A percentile compares a stretch with the other conserved stretches of the same genome.
Conservation (phyloP, 2,797 vertebrate genomes). For the Hybognathus amarus region DNA sequence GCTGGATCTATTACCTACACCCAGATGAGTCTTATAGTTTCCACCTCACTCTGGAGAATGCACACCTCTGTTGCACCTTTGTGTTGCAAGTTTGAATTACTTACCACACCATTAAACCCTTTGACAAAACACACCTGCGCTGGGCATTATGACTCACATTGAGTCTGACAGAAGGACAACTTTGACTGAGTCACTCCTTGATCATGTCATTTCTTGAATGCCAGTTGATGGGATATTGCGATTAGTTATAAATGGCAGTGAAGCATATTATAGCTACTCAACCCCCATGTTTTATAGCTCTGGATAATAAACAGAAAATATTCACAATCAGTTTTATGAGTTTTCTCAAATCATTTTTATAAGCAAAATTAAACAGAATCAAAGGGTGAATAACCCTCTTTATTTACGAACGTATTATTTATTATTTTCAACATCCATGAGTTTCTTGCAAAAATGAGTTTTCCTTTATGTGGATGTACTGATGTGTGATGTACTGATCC, state of each 20-base stretch:
- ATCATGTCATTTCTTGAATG: slow-evolving; percentile 18
- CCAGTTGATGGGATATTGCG: slow-evolving; percentile 4
- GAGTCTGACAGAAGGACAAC: not conserved
- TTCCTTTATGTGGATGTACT: not conserved
- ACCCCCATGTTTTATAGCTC: not conserved
- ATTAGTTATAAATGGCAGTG: not conserved
- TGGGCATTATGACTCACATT: slow-evolving; percentile 30
- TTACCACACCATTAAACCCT: slow-evolving; percentile 23
- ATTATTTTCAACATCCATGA: slow-evolving; percentile 1
- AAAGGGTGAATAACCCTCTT: not conserved
- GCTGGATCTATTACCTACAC: slow-evolving; percentile 5
- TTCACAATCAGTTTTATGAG: not conserved
- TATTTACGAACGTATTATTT: not conserved
- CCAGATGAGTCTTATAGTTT: not conserved
- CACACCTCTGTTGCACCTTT: not conserved
- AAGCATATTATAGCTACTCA: not conserved
- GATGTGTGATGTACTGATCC: not conserved
- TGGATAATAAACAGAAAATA: not conserved
- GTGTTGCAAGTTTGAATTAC: not conserved
- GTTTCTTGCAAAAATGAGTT: not conserved
- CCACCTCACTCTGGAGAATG: not conserved
- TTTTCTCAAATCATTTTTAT: not conserved
- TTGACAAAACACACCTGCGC: slow-evolving; percentile 26
- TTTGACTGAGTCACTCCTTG: slow-evolving; percentile 27
- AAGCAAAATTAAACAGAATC: not conserved